These are phyloP conservation scores for Oceanodroma leucorhoa DNA, from an alignment of 2,797 vertebrate genomes.

Conservation along the genomic window DNA sequence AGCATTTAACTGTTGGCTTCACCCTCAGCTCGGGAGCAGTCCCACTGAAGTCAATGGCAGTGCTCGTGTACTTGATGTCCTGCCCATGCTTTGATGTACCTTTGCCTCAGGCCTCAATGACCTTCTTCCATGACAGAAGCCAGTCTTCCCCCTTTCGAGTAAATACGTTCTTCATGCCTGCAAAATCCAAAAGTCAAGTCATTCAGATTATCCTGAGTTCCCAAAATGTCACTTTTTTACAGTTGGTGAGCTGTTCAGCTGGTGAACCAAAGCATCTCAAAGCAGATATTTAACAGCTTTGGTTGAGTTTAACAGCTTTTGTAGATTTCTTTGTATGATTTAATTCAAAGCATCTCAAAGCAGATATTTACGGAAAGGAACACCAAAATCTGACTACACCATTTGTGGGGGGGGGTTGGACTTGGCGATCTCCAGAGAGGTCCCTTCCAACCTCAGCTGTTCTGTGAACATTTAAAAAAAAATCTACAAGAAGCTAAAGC, in stretches of 20 bases:
- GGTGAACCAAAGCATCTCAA: background rate
- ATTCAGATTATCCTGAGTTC: background rate
- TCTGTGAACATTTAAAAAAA: background rate
- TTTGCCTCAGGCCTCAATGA: background rate
- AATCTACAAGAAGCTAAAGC: background rate
- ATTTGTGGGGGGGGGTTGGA: accelerated
- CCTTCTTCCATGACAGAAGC: background rate
- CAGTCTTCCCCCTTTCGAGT: background rate
- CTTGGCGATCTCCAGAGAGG: background rate
- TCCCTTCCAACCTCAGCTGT: background rate
- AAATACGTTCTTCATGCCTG: background rate
- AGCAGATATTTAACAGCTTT: background rate
- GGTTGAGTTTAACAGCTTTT: background rate
- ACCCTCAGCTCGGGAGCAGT: background rate
- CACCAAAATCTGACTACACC: background rate
- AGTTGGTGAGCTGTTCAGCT: background rate
- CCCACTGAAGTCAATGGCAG: background rate
- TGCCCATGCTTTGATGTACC: background rate
- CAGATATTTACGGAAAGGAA: background rate
- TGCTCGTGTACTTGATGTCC: accelerated
- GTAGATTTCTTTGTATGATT: background rate
- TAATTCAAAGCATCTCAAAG: background rate
- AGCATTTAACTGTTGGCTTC: background rate
- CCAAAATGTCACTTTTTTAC: background rate
- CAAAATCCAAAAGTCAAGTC: background rate